Conservation (phyloP, 2,888 invertebrate genomes). For the Agrochola lychnidis region DNA sequence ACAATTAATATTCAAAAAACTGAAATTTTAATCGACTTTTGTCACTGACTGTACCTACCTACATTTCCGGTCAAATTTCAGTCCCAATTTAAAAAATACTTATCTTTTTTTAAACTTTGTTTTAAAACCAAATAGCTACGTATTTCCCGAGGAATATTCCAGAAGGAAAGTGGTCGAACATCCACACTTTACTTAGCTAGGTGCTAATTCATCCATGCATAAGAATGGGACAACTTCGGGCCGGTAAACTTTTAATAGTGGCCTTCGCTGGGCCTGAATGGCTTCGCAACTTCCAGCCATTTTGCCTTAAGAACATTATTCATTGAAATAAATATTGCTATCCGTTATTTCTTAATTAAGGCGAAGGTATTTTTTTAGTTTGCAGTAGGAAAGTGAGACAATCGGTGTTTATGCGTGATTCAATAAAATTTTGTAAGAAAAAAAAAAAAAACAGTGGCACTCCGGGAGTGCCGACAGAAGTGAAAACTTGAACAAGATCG, state of each 20-base stretch:
- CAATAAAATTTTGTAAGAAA: neutral
- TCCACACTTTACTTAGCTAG: conserved; percentile 61
- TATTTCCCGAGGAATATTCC: conserved; percentile 40
- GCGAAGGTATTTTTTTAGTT: conserved; percentile 13
- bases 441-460: no score
- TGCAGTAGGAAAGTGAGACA: neutral
- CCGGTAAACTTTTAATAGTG: conserved; percentile 78
- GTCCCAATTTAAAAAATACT: neutral
- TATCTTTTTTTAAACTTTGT: neutral
- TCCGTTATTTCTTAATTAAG: conserved; percentile 45
- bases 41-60: neutral
- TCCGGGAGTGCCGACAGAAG: no score
- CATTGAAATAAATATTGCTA: conserved; percentile 60
- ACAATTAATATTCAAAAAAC: no score
- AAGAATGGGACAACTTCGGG: conserved; percentile 74
- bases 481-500: no score
- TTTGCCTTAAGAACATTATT: conserved; percentile 61
- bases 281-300: conserved; percentile 69
- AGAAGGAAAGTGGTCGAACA: conserved; percentile 49
- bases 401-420: neutral
- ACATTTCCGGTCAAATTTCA: neutral
- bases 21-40: no score
- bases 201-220: conserved; percentile 78
- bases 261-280: conserved; percentile 71
- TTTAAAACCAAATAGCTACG: neutral